Evolutionary conservation across 2,797 vertebrate species (phyloP).

Genomic region (Melanotaenia trifasciata): DNA sequence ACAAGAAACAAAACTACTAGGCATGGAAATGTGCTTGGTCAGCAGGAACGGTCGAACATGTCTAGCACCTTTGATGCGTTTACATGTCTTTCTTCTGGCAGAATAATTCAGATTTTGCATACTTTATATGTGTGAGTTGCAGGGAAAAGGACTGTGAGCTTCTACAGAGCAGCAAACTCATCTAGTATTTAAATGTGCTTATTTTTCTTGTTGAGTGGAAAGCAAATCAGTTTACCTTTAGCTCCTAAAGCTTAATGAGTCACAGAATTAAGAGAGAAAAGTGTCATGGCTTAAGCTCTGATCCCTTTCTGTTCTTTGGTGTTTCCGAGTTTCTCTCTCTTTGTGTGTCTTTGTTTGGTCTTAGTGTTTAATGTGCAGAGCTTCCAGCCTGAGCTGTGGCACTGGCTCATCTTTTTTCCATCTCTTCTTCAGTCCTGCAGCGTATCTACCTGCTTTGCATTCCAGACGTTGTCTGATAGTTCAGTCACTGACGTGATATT

Average conservation of each 20-base stretch:
- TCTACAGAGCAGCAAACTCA: conserved; percentile 28
- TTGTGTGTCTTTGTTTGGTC: neutral
- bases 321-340: neutral
- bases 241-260: conserved; percentile 36
- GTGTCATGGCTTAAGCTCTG: neutral
- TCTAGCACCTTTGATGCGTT: conserved; percentile 49
- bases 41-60: conserved; percentile 59
- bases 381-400: neutral
- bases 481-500: neutral
- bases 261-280: conserved; percentile 27
- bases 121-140: conserved; percentile 8
- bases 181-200: conserved; percentile 44
- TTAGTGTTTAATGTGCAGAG: neutral
- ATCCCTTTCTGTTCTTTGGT: neutral
- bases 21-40: conserved; percentile 50
- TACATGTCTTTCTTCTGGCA: conserved; percentile 27
- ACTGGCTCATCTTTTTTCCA: neutral
- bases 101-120: conserved; percentile 28
- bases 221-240: conserved; percentile 55
- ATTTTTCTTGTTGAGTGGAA: conserved; percentile 53
- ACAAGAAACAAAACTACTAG: conserved; percentile 24
- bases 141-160: neutral
- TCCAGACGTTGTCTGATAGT: neutral
- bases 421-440: conserved; percentile 4
- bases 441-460: neutral